These are phyloP conservation scores for Daptonema setosum DNA, from an alignment of 2,888 invertebrate genomes.

Conservation along the genomic window DNA sequence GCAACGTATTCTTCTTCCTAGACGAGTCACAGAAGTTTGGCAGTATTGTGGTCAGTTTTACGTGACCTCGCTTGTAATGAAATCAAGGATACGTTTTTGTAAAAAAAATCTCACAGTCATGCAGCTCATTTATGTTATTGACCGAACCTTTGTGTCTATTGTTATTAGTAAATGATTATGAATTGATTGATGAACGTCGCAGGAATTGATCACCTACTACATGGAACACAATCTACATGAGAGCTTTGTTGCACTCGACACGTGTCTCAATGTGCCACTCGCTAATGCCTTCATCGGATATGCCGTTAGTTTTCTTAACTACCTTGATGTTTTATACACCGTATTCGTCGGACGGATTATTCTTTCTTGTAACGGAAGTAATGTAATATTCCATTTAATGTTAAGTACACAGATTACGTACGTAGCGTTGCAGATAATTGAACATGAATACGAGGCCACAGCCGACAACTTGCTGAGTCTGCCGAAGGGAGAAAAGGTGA, in stretches of 20 bases:
- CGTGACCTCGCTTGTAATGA: neutral
- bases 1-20: conserved; percentile 45
- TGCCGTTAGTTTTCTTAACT: neutral
- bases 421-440: no score
- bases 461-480: no score
- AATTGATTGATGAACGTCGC: conserved; percentile 5
- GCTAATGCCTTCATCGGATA: conserved; percentile 10
- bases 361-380: no score
- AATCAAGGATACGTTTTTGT: neutral
- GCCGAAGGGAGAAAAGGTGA: no score
- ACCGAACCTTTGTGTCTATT: no score
- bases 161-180: no score
- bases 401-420: no score
- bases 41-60: conserved; percentile 45
- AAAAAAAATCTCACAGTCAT: no score
- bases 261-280: conserved; percentile 28
- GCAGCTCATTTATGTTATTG: no score
- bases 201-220: conserved; percentile 73
- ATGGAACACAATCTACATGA: conserved; percentile 69
- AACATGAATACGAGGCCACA: no score
- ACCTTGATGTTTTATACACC: neutral
- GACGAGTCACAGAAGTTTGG: conserved; percentile 74
- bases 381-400: no score
- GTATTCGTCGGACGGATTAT: no score
- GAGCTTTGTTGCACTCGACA: conserved; percentile 48